A percentile compares a stretch with the other conserved stretches of the same genome.
Conservation (phyloP, 1,140 invertebrate species). For the Phenacoccus solenopsis region DNA sequence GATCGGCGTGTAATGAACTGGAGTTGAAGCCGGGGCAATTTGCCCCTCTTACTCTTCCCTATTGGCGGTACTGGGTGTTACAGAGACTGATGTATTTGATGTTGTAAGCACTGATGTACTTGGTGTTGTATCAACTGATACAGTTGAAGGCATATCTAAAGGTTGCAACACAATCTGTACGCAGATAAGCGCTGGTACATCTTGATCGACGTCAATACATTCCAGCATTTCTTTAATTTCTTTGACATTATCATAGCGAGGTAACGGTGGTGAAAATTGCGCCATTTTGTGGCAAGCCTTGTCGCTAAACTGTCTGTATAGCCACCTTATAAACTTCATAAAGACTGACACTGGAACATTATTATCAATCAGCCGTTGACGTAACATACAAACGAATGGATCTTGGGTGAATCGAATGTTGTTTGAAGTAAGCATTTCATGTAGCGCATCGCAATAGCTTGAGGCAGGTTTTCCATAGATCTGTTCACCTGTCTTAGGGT, state of each 20-base stretch:
- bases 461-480: neutral
- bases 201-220: neutral
- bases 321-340: neutral
- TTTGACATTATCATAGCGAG: neutral
- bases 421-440: neutral
- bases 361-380: neutral
- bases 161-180: too few species aligned
- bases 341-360: neutral
- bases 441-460: neutral
- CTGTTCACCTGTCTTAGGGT: neutral
- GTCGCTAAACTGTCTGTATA: conserved; percentile 8
- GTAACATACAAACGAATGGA: neutral
- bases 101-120: too few species aligned
- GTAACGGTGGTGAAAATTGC: conserved; percentile 1
- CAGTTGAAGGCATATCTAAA: too few species aligned
- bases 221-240: conserved; percentile 2
- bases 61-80: too few species aligned
- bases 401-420: neutral
- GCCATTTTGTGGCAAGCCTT: conserved; percentile 7
- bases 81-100: too few species aligned
- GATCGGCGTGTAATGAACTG: too few species aligned
- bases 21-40: too few species aligned
- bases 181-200: neutral
- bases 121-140: too few species aligned
- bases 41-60: too few species aligned